Evolutionary conservation across 2,797 vertebrate species (phyloP).

Genomic region (Pteropus rufus): DNA sequence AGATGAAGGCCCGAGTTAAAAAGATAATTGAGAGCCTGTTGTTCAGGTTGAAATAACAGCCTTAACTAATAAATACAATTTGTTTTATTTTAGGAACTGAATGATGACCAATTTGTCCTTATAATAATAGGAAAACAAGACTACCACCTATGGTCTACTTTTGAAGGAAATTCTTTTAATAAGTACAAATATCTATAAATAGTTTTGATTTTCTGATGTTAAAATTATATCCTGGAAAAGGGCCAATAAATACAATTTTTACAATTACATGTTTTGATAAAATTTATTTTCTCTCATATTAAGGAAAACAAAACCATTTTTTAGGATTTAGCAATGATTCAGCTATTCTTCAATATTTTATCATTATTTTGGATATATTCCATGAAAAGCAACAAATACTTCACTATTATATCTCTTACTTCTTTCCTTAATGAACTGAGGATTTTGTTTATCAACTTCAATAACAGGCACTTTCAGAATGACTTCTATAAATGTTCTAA

Average conservation of each 20-base stretch:
- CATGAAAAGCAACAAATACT: not conserved
- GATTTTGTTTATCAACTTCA: not conserved
- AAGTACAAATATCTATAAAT: not conserved
- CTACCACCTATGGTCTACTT: not conserved
- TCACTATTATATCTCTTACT: not conserved
- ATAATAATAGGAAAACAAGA: not conserved
- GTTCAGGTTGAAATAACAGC: not conserved
- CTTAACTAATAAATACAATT: not conserved
- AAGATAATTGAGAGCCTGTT: not conserved
- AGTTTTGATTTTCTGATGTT: not conserved
- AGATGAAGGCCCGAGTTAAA: not conserved
- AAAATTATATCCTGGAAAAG: not conserved
- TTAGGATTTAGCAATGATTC: not conserved
- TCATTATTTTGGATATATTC: not conserved
- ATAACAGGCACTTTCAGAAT: not conserved
- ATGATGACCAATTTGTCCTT: not conserved
- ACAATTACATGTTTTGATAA: not conserved
- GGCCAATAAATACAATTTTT: not conserved
- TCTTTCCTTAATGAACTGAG: not conserved
- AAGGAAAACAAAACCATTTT: not conserved
- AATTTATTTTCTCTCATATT: not conserved
- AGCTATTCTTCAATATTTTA: not conserved
- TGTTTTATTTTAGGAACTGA: not conserved
- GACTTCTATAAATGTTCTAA: conserved; percentile 2
- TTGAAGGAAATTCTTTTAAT: not conserved